Conservation (phyloP, 2,888 invertebrate species). For the Venustoraphidia nigricollis region DNA sequence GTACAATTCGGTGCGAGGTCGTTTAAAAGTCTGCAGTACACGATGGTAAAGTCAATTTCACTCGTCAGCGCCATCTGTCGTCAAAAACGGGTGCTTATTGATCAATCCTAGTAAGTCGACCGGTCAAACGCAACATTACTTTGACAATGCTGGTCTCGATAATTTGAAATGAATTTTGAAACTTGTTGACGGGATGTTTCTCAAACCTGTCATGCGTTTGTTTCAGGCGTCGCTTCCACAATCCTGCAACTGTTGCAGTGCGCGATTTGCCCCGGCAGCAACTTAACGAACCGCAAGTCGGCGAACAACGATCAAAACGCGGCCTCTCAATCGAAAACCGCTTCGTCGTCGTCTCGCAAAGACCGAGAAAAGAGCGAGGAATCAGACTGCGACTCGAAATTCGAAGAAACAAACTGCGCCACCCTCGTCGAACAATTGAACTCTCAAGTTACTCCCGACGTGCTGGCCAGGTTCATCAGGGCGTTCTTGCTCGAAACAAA, state of each 20-base stretch:
- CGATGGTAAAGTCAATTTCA: no score
- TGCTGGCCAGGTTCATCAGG: conserved; percentile 62
- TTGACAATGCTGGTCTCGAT: no score
- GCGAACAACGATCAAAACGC: conserved; percentile 14
- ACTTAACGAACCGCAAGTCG: conserved; percentile 16
- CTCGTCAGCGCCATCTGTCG: no score
- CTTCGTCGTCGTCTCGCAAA: conserved; percentile 24
- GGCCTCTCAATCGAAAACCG: conserved; percentile 12
- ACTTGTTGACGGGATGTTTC: no score
- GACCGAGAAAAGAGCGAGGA: conserved; percentile 54
- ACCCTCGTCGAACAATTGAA: conserved; percentile 55
- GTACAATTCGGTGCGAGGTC: no score
- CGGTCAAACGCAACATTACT: no score
- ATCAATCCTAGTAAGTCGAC: no score
- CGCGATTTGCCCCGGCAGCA: conserved; percentile 54
- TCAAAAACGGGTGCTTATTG: no score
- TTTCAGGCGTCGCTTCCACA: conserved; percentile 62
- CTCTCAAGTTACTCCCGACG: conserved; percentile 43
- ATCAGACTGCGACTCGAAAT: conserved; percentile 45
- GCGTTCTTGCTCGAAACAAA: conserved; percentile 89
- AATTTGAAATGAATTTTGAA: no score
- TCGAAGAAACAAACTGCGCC: conserved; percentile 50
- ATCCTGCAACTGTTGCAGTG: conserved; percentile 80
- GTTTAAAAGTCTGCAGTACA: no score
- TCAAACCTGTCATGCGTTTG: background rate